Percentiles rank a stretch among this genome's conserved stretches.
Evolutionary conservation across 1,140 invertebrate species (phyloP).

Genomic region (Andricus grossulariae): DNA sequence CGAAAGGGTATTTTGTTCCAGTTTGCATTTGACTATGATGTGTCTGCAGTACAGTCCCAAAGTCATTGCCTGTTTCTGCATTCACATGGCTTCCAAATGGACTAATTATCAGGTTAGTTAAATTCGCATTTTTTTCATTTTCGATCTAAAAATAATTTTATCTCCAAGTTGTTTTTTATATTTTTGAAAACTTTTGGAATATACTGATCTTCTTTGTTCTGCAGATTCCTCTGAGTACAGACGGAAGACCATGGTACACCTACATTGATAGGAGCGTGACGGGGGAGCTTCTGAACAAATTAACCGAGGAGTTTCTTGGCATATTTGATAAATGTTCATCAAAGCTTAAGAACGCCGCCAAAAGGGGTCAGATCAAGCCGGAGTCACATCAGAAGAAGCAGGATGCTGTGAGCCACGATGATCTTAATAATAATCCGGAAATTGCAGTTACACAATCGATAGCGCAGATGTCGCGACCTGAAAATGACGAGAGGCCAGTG

Average conservation of each 20-base stretch:
- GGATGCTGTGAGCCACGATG: too few species aligned
- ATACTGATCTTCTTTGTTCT: too few species aligned
- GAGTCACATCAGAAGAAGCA: not conserved
- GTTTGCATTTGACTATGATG: slow-evolving; percentile 95
- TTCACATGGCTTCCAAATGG: slow-evolving; percentile 96
- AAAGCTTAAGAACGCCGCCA: not conserved
- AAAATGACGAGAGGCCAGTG: too few species aligned
- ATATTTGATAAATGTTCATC: not conserved
- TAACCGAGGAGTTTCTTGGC: not conserved
- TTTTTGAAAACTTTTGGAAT: too few species aligned
- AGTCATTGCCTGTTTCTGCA: slow-evolving; percentile 95
- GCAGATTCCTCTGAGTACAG: slow-evolving; percentile 78
- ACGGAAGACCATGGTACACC: slow-evolving; percentile 81
- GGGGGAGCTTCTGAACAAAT: not conserved
- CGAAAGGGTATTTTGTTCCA: slow-evolving; percentile 71
- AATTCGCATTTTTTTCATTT: too few species aligned
- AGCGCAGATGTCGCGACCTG: too few species aligned
- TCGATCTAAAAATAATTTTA: too few species aligned
- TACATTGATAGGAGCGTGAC: slow-evolving; percentile 80
- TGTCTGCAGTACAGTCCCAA: slow-evolving; percentile 95
- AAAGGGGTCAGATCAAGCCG: not conserved
- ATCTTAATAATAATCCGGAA: too few species aligned
- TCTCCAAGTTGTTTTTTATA: too few species aligned
- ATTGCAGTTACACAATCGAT: too few species aligned
- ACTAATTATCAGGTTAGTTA: slow-evolving; percentile 89